Evolutionary conservation across 2,888 invertebrate genomes (phyloP), one percentile per base, ranked within the genome.

Genomic region (Leptopilina myrica): DNA sequence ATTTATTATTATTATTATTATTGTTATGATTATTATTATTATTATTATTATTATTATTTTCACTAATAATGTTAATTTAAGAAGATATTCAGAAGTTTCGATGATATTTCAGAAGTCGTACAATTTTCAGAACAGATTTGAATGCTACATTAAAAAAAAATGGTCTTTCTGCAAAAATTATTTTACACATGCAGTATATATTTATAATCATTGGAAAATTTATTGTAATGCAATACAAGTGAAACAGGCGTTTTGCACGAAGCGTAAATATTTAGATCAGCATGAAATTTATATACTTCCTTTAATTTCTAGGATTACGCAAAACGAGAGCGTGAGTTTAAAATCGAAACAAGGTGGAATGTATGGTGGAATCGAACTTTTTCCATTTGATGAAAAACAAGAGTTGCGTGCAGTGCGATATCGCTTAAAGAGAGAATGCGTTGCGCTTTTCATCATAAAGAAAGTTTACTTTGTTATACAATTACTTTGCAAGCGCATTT

Each of bases 271-370:
- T 26, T 56, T 53, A 56, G 26, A 53, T 49, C n/a, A 33, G n/a
- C 7, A 53, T n/a, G 46, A 15, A 43, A 66, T n/a, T 46, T 66
- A 64, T 76, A 65, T 67, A 82, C 82, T 83, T 82, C 80, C 81
- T 82, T 67, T 82, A 80, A 84, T 82, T 88, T 88, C 86, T 85
- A 86, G 79, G 83, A 82, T 88, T 86, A 85, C 73, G 73, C 73
- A 56, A 73, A n/a, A 69, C 69, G 33, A 53, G 26, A 53, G 26
- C 69, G 33, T 33, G n/a, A 59, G 56, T 73, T 73, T 56, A 56
- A 59, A 73, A 56, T 73, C 33, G 73, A 73, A 73, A 73, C 73
- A 12, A 69, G 53, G n/a, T 53, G 53, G 33, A 26, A 73, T 56
- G 56, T 26, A 59, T 56, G 53, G 33, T 53, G 56, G 73, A 56